These are phyloP conservation scores for Lepidurus arcticus DNA, from an alignment of 1,140 invertebrate genomes.

Conservation along the genomic window DNA sequence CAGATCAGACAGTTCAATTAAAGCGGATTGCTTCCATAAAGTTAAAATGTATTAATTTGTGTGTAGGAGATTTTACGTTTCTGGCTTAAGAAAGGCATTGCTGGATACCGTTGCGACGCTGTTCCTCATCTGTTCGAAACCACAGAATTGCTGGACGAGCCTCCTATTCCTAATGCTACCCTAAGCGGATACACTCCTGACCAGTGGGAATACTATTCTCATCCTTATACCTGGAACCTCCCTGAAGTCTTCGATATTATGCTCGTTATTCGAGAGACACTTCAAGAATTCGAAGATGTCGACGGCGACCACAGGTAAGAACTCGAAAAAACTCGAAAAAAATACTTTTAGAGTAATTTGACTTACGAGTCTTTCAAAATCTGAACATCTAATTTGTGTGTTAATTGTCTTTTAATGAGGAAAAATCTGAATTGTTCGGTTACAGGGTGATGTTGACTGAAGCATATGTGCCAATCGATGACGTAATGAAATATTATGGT, in stretches of 20 bases:
- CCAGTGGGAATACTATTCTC: slow-evolving; percentile 38
- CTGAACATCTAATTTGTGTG: too few relatives aligned
- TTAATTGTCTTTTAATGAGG: too few relatives aligned
- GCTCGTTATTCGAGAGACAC: slow-evolving; percentile 47
- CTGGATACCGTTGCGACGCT: slow-evolving; percentile 67
- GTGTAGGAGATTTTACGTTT: slow-evolving; percentile 59
- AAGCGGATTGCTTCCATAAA: too few relatives aligned
- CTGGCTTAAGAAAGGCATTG: slow-evolving; percentile 70
- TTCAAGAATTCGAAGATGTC: slow-evolving; percentile 57
- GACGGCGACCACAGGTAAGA: slow-evolving; percentile 35
- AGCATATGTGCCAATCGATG: slow-evolving; percentile 38
- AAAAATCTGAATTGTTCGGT: neutral
- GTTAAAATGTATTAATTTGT: neutral
- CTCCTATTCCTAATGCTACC: slow-evolving; percentile 38
- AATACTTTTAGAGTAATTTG: neutral
- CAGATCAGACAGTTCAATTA: too few relatives aligned
- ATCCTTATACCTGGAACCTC: slow-evolving; percentile 59
- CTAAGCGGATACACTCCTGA: slow-evolving; percentile 46
- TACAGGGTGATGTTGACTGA: slow-evolving; percentile 44
- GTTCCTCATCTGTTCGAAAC: slow-evolving; percentile 54
- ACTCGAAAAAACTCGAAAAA: slow-evolving; percentile 2
- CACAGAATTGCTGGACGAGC: slow-evolving; percentile 54
- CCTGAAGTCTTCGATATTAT: slow-evolving; percentile 52
- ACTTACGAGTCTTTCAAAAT: too few relatives aligned
- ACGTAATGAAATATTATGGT: slow-evolving; percentile 41